Evolutionary conservation across 2,797 vertebrate species (phyloP).

Genomic region (Peromyscus melanophrys): DNA sequence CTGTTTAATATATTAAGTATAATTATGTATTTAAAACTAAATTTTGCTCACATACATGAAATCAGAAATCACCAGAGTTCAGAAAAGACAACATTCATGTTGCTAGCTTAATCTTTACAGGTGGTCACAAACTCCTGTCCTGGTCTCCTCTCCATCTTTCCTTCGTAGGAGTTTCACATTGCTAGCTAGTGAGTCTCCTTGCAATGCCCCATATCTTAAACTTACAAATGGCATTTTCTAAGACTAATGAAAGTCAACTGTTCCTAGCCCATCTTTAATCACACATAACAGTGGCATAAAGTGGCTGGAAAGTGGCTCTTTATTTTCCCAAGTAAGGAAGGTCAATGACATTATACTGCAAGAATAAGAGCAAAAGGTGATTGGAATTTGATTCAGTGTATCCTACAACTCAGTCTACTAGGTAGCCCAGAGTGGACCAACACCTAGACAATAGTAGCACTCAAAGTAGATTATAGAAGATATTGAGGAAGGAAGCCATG

Average conservation of each 20-base stretch:
- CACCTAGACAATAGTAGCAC: neutral
- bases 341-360: neutral
- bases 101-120: neutral
- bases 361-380: neutral
- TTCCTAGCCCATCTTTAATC: neutral
- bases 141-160: neutral
- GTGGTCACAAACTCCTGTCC: too few relatives aligned
- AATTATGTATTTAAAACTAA: neutral
- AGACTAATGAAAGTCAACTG: neutral
- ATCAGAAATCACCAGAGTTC: neutral
- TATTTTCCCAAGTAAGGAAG: neutral
- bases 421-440: neutral
- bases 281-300: neutral
- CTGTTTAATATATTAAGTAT: neutral
- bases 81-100: rapidly evolving
- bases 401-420: neutral
- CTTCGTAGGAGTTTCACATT: neutral
- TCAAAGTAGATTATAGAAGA: neutral
- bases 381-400: neutral
- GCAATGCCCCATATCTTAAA: neutral
- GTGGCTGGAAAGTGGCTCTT: neutral
- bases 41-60: neutral
- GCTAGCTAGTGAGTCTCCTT: neutral
- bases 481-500: neutral
- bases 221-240: neutral